Base-by-base conservation (phyloP, 2,797 vertebrate species). In the Pantherophis alleghaniensis region DNA sequence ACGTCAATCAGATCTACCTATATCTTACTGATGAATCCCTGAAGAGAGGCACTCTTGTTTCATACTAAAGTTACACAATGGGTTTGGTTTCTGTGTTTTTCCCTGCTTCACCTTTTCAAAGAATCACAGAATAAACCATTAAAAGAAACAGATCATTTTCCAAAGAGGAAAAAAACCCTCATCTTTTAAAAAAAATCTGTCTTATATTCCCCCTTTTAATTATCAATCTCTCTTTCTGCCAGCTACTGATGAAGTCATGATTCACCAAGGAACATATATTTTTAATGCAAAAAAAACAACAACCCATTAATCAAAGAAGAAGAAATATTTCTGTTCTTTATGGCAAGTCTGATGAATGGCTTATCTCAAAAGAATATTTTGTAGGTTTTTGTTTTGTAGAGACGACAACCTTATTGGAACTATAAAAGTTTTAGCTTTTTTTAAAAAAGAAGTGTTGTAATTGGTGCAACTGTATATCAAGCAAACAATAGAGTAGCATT, bases 41-140 rank as follows among this genome's bases (percentile, higher is more conserved):
- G 92, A 94, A 93, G 95, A 96, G 96, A 97, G 96, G 96, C 96
- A 97, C 96, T 96, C 92, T 94, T 94, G 96, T 96, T 97, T 95
- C 95, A 96, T 92, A 88, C 95, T 96, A 96, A 97, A 96, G 95
- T 95, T 95, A 93, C 95, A 94, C 93, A 94, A 94, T 60, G 92
- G 28, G 51, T 91, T 95, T 90, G 90, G 92, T 95, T 93, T 92
- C 90, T 83, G 32, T 92, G 74, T 92, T 95, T 96, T 95, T 53
- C 92, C 56, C 89, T 93, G 89, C 88, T 96, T 94, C 60, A 88
- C 86, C 86, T 94, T 66, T 94, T 94, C 86, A 92, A 79, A 93
- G 91, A 89, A 24, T 66, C 24, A 60, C 61, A 94, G 94, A 96
- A 90, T 91, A 83, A 0, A 7, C 69, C 89, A 94, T 93, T 96